These are phyloP conservation scores for Dipodomys ordii DNA, from an alignment of 2,113 vertebrate species.

Conservation along the genomic window DNA sequence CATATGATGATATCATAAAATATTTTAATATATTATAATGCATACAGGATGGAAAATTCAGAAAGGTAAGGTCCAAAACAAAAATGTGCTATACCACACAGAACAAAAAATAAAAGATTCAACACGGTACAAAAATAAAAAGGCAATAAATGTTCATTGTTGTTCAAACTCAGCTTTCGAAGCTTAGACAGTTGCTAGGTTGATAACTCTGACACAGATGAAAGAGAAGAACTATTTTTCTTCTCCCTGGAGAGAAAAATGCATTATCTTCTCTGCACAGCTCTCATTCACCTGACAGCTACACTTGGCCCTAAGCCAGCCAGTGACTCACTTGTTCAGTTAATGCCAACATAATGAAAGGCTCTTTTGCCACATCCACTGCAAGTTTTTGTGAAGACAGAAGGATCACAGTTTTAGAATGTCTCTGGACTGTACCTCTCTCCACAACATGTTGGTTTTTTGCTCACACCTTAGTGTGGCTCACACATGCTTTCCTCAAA, in stretches of 20 bases:
- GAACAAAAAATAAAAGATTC: constrained; percentile 55
- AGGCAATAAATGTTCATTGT: constrained; percentile 65
- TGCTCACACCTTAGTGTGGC: not conserved
- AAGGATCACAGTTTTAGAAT: constrained; percentile 67
- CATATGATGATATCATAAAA: not conserved
- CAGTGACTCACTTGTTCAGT: constrained; percentile 61
- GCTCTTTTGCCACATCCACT: not conserved
- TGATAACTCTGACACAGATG: constrained; percentile 68
- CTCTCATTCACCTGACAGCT: constrained; percentile 65
- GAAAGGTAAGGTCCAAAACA: constrained; percentile 59
- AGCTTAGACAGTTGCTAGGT: constrained; percentile 65
- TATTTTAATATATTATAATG: constrained; percentile 50
- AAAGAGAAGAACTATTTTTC: constrained; percentile 66
- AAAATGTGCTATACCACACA: constrained; percentile 64
- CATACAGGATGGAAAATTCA: constrained; percentile 70
- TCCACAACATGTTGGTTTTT: constrained; percentile 35
- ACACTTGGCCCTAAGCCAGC: constrained; percentile 68
- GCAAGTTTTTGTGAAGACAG: constrained; percentile 59
- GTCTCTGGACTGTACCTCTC: constrained; percentile 67
- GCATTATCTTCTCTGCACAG: constrained; percentile 66
- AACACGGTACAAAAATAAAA: constrained; percentile 64
- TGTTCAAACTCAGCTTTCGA: constrained; percentile 55
- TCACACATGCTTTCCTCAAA: not conserved
- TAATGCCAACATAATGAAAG: constrained; percentile 69
- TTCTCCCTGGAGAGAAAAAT: constrained; percentile 68